Conservation (phyloP, 1,140 invertebrate species). For the Nymphalis io region DNA sequence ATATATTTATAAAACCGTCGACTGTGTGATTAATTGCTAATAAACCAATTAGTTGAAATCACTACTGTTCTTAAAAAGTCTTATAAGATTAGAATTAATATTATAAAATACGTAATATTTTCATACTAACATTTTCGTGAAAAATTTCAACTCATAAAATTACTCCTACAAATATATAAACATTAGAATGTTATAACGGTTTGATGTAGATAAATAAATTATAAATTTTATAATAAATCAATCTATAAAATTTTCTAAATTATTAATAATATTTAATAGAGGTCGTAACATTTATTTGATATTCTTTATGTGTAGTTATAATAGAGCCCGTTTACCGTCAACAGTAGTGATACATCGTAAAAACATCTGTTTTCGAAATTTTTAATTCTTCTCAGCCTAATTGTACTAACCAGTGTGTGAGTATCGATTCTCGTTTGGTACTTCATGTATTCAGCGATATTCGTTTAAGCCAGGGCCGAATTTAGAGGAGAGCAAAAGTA, state of each 20-base stretch:
- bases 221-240: conserved; percentile 6
- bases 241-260: neutral
- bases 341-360: neutral
- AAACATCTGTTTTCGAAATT: too few species aligned
- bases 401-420: too few species aligned
- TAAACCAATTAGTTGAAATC: neutral
- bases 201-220: conserved; percentile 10
- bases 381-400: too few species aligned
- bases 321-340: neutral
- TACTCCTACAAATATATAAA: conserved; percentile 7
- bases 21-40: neutral
- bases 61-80: neutral
- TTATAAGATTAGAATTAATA: conserved; percentile 8
- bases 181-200: conserved; percentile 4
- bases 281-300: neutral
- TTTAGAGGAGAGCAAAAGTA: too few species aligned
- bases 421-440: too few species aligned
- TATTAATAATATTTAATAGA: neutral
- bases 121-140: conserved; percentile 8
- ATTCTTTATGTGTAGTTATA: neutral
- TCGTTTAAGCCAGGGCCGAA: too few species aligned
- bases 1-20: neutral
- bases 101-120: conserved; percentile 6
- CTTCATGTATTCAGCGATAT: too few species aligned
- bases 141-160: neutral